phyloP scores from a whole-genome alignment of 2,888 invertebrate genomes.

The Elmis aenea region DNA sequence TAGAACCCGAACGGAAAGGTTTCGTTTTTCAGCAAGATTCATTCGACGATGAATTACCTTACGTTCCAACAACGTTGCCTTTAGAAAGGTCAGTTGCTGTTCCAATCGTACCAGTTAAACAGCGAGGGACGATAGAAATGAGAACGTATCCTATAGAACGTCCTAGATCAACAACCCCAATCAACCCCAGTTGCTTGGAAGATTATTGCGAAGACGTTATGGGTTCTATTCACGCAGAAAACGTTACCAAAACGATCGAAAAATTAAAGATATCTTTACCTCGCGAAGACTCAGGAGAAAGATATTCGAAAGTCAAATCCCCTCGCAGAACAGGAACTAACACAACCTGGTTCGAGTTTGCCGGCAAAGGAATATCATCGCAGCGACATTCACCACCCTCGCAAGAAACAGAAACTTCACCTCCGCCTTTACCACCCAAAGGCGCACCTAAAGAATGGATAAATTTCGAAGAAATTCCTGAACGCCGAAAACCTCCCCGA shows the following conservation, averaged over 20 bases:
- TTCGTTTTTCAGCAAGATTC: constrained; percentile 77
- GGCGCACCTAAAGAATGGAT: constrained; percentile 64
- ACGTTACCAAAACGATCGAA: constrained; percentile 47
- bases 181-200: constrained; percentile 65
- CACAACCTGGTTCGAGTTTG: constrained; percentile 57
- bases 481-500: constrained; percentile 74
- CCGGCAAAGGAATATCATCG: constrained; percentile 55
- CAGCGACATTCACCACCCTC: constrained; percentile 33
- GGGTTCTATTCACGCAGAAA: constrained; percentile 34
- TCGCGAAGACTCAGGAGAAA: constrained; percentile 50
- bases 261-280: constrained; percentile 69
- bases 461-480: constrained; percentile 82
- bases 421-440: constrained; percentile 49
- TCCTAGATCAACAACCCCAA: constrained; percentile 69
- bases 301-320: constrained; percentile 47
- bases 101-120: constrained; percentile 75
- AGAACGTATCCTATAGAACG: constrained; percentile 69
- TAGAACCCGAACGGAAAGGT: constrained; percentile 68
- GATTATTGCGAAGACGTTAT: constrained; percentile 57
- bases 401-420: constrained; percentile 35
- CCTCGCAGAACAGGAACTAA: constrained; percentile 47
- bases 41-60: constrained; percentile 78
- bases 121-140: constrained; percentile 57
- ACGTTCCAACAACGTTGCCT: constrained; percentile 85
- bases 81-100: constrained; percentile 76